Conservation (phyloP, 2,888 invertebrate species). For the Papilio demoleus region DNA sequence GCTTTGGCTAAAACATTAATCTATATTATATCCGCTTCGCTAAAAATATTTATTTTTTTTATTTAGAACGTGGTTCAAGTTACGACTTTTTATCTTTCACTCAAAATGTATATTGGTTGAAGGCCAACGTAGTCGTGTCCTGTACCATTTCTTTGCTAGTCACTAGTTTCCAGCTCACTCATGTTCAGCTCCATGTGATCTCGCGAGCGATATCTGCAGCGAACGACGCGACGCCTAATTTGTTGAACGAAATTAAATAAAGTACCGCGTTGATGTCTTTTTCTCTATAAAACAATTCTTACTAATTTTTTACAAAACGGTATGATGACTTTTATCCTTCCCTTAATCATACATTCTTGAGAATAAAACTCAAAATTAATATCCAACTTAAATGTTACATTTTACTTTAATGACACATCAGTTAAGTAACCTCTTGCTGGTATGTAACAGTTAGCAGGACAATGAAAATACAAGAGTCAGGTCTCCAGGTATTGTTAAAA, state of each 20-base stretch:
- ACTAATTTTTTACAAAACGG: too few relatives aligned
- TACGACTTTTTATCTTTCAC: conserved; percentile 21
- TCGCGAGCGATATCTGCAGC: too few relatives aligned
- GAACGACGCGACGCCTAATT: too few relatives aligned
- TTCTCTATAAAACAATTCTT: background rate
- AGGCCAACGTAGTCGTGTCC: too few relatives aligned
- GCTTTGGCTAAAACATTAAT: conserved; percentile 22
- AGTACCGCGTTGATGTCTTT: conserved; percentile 36
- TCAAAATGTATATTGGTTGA: too few relatives aligned
- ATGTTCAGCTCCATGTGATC: too few relatives aligned
- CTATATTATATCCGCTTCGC: conserved; percentile 4
- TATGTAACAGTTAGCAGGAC: background rate
- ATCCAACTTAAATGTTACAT: background rate
- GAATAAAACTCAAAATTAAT: background rate
- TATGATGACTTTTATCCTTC: too few relatives aligned
- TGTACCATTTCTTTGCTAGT: too few relatives aligned
- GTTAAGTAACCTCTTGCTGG: background rate
- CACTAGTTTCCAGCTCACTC: too few relatives aligned
- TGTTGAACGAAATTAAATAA: background rate
- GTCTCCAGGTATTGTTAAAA: conserved; percentile 17
- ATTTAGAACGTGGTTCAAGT: background rate
- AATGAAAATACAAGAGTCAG: conserved; percentile 2
- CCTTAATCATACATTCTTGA: background rate
- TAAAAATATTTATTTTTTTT: conserved; percentile 21
- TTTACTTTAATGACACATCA: conserved; percentile 4